Evolutionary conservation across 1,140 invertebrate genomes (phyloP).

Genomic region (Conus ventricosus): DNA sequence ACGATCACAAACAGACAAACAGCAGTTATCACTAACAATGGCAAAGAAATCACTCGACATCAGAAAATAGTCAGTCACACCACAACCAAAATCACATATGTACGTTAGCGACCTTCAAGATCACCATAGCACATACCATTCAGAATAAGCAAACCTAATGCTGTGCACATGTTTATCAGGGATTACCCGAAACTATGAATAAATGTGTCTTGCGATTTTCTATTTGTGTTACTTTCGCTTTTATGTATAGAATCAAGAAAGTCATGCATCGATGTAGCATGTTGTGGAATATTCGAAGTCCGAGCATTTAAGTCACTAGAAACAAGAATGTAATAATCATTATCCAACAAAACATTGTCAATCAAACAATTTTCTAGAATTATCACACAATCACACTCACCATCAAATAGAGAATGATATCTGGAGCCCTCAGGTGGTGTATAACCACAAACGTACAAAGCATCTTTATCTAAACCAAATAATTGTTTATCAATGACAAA

Average conservation of each 20-base stretch:
- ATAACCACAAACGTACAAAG: neutral
- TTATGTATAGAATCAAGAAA: neutral
- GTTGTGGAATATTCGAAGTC: neutral
- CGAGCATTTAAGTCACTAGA: neutral
- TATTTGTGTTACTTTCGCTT: neutral
- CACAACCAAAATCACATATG: neutral
- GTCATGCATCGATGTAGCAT: neutral
- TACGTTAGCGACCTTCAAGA: neutral
- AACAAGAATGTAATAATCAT: neutral
- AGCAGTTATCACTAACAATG: neutral
- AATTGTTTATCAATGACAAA: neutral
- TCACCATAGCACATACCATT: constrained; percentile 1
- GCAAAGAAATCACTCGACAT: constrained; percentile 7
- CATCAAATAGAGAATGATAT: neutral
- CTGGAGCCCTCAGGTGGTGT: neutral
- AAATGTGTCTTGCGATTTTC: neutral
- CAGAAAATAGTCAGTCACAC: constrained; percentile 1
- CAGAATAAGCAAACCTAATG: neutral
- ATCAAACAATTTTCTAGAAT: neutral
- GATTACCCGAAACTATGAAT: neutral
- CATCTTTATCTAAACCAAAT: neutral
- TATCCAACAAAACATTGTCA: neutral
- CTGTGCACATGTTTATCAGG: neutral
- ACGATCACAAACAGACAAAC: constrained; percentile 1
- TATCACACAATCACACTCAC: neutral